A percentile compares a stretch with the other conserved stretches of the same genome.
phyloP scores from a whole-genome alignment of 2,888 invertebrate genomes.

The Volucella zonaria region DNA sequence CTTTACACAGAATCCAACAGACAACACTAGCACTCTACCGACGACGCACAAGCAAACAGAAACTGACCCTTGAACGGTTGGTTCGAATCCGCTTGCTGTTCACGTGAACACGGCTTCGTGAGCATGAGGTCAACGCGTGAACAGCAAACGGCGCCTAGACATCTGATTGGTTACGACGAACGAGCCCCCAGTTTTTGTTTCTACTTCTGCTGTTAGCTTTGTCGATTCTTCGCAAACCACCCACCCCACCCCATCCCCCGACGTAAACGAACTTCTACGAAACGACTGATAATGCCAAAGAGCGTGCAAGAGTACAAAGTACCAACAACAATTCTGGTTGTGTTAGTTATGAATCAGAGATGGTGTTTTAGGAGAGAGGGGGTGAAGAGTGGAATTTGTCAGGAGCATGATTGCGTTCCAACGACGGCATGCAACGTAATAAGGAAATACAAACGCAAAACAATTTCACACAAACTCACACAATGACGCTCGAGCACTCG shows the following conservation, averaged over 20 bases:
- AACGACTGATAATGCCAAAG: not conserved
- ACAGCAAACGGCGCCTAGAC: slow-evolving; percentile 80
- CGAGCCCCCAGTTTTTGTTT: slow-evolving; percentile 86
- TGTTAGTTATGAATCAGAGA: slow-evolving; percentile 61
- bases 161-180: slow-evolving; percentile 86
- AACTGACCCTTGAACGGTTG: slow-evolving; percentile 70
- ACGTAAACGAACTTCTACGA: too few relatives aligned
- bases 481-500: slow-evolving; percentile 26
- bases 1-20: slow-evolving; percentile 31
- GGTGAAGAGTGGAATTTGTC: not conserved
- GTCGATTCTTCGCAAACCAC: not conserved
- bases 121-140: slow-evolving; percentile 92
- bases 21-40: slow-evolving; percentile 46
- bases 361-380: not conserved
- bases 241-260: too few relatives aligned
- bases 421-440: slow-evolving; percentile 64
- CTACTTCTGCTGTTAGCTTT: not conserved
- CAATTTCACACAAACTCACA: slow-evolving; percentile 26
- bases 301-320: slow-evolving; percentile 35
- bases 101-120: slow-evolving; percentile 87
- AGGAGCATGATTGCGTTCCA: slow-evolving; percentile 28
- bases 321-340: slow-evolving; percentile 38
- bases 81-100: slow-evolving; percentile 83
- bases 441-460: slow-evolving; percentile 34
- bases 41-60: slow-evolving; percentile 12